Conservation (phyloP, 2,888 invertebrate species). For the Meloe dianella region DNA sequence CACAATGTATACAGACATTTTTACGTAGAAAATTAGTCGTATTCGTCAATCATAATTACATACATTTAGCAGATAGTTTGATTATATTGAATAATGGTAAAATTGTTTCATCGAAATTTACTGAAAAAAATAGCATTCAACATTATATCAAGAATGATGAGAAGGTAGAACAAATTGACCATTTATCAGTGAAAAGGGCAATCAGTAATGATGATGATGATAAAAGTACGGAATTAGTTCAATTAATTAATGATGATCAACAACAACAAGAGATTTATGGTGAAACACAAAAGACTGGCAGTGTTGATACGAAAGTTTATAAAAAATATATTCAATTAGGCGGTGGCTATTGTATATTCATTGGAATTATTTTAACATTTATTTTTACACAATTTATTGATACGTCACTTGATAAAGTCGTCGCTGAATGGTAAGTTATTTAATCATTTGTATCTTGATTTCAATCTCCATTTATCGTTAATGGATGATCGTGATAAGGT, state of each 20-base stretch:
- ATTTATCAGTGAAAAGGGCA: not conserved
- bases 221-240: conserved; percentile 18
- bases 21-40: conserved; percentile 64
- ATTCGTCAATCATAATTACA: conserved; percentile 53
- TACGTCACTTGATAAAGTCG: conserved; percentile 29
- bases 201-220: conserved; percentile 9
- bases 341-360: conserved; percentile 30
- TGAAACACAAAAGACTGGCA: conserved; percentile 28
- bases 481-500: too few species aligned
- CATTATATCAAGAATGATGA: conserved; percentile 61
- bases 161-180: conserved; percentile 26
- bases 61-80: conserved; percentile 63
- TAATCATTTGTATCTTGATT: not conserved
- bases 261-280: conserved; percentile 23
- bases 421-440: conserved; percentile 33
- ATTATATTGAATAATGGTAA: conserved; percentile 54
- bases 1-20: conserved; percentile 68
- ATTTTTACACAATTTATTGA: conserved; percentile 24
- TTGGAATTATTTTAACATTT: conserved; percentile 21
- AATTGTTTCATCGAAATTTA: conserved; percentile 61
- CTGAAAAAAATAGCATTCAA: conserved; percentile 74
- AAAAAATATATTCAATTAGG: conserved; percentile 36
- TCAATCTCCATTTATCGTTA: not conserved
- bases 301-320: conserved; percentile 33
- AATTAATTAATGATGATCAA: conserved; percentile 24